These are phyloP conservation scores for Prunella himalayana DNA, from an alignment of 2,113 vertebrate genomes.

Conservation along the genomic window DNA sequence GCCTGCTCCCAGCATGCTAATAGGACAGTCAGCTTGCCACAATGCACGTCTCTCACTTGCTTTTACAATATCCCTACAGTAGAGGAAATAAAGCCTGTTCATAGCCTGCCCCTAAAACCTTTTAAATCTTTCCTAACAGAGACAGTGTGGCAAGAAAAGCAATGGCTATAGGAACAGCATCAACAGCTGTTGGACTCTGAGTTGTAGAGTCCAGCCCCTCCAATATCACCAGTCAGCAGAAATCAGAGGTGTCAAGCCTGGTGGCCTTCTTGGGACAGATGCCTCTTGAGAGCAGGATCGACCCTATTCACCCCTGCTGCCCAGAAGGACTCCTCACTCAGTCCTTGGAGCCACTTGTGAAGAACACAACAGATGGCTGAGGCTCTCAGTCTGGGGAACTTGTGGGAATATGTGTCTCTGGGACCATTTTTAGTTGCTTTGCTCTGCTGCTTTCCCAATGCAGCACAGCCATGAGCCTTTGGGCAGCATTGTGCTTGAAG, in stretches of 20 bases:
- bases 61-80: background rate
- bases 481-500: background rate
- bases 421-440: background rate
- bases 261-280: background rate
- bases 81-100: background rate
- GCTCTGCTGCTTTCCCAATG: background rate
- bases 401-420: background rate
- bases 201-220: background rate
- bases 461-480: background rate
- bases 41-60: fast-evolving
- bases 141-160: background rate
- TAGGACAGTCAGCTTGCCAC: background rate
- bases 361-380: fast-evolving
- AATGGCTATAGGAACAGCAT: background rate
- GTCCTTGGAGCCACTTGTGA: background rate
- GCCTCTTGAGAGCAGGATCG: background rate
- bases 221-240: background rate
- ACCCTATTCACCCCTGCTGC: background rate
- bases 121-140: background rate
- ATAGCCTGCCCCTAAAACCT: background rate
- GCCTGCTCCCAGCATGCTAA: background rate
- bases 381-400: background rate
- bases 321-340: background rate
- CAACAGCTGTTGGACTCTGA: background rate
- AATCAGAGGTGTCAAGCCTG: background rate